A percentile compares a stretch with the other conserved stretches of the same genome.
Conservation (phyloP, 2,888 invertebrate species). For the Dryomyza anilis region DNA sequence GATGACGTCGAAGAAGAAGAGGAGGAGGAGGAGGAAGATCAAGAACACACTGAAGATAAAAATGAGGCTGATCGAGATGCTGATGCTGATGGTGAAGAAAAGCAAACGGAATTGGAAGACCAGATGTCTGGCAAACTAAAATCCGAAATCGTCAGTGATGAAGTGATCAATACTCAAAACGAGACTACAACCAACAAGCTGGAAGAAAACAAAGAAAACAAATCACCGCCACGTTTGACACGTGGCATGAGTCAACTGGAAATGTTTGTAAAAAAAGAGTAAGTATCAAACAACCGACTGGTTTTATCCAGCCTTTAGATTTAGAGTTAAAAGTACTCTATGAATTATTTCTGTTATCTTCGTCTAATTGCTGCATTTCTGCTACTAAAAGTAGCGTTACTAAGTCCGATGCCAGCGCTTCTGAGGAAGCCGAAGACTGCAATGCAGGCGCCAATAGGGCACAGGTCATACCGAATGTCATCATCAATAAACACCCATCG, state of each 20-base stretch:
- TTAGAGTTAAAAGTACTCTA: not conserved
- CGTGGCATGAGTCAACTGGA: constrained; percentile 57
- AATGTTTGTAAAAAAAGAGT: constrained; percentile 54
- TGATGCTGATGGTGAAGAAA: not conserved
- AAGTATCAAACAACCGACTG: constrained; percentile 50
- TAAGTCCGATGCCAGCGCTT: constrained; percentile 35
- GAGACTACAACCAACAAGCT: too few relatives aligned
- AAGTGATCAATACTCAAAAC: too few relatives aligned
- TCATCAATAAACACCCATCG: constrained; percentile 53
- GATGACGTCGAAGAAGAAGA: constrained; percentile 52
- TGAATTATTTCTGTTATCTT: not conserved
- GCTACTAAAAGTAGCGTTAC: constrained; percentile 16
- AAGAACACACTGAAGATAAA: constrained; percentile 23
- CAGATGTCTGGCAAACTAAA: not conserved
- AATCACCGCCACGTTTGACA: constrained; percentile 48
- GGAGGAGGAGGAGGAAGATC: constrained; percentile 40
- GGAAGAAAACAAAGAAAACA: constrained; percentile 53
- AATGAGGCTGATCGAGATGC: not conserved
- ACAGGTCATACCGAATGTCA: constrained; percentile 41
- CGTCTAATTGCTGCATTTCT: not conserved
- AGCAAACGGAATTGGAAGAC: constrained; percentile 1
- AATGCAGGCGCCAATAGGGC: constrained; percentile 12
- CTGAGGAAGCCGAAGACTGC: constrained; percentile 37
- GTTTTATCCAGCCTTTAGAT: not conserved
- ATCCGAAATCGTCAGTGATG: too few relatives aligned